A percentile compares a stretch with the other conserved stretches of the same genome.
phyloP scores from a whole-genome alignment of 2,797 vertebrate genomes.

The Hybognathus amarus region DNA sequence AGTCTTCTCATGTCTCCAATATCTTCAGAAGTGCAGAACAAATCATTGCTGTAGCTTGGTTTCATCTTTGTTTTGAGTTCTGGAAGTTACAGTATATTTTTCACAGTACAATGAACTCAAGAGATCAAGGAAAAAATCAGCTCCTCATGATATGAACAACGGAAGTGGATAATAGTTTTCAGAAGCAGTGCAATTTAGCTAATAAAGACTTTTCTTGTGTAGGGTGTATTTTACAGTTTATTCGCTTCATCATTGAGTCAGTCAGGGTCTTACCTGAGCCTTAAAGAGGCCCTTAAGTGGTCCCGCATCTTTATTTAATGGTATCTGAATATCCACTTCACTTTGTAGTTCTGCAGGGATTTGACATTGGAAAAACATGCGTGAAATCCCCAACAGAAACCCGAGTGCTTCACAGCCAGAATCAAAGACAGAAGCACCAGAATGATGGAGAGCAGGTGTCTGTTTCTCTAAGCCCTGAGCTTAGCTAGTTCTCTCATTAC shows the following conservation, averaged over 20 bases:
- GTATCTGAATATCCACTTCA: constrained; percentile 18
- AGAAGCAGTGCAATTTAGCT: background rate
- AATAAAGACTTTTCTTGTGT: constrained; percentile 5
- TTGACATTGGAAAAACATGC: constrained; percentile 4
- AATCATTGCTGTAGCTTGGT: background rate
- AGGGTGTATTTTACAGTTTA: background rate
- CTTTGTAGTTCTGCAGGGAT: constrained; percentile 22
- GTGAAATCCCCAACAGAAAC: constrained; percentile 12
- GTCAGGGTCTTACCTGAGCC: background rate
- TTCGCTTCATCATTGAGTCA: constrained; percentile 8
- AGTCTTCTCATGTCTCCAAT: background rate
- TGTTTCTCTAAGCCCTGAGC: constrained; percentile 22
- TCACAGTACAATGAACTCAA: background rate
- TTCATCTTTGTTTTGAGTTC: background rate
- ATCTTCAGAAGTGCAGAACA: background rate
- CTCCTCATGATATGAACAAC: background rate
- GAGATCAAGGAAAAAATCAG: background rate
- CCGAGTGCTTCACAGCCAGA: constrained; percentile 1
- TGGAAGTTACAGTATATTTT: background rate
- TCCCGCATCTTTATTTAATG: constrained; percentile 28
- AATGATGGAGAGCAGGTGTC: constrained; percentile 26
- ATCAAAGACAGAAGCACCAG: constrained; percentile 17
- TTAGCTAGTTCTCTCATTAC: constrained; percentile 30
- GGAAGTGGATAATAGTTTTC: background rate
- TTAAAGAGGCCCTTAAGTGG: constrained; percentile 9